Evolutionary conservation across 2,888 invertebrate species (phyloP).

Genomic region (Himalopsyche anomala): DNA sequence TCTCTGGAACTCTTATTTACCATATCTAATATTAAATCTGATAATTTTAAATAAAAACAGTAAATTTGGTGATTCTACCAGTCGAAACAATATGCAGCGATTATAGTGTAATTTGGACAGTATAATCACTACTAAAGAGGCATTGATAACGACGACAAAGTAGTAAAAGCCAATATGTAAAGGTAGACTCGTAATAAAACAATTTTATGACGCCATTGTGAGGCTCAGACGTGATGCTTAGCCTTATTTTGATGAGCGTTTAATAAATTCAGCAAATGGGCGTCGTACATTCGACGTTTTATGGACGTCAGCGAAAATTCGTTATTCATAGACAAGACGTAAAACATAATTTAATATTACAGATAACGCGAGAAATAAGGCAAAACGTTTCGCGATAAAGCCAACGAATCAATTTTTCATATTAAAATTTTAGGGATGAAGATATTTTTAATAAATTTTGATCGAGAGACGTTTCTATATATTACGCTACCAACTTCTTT

Average conservation of each 20-base stretch:
- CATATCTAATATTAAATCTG: too few relatives aligned
- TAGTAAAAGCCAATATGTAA: slow-evolving; percentile 11
- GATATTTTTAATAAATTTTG: too few relatives aligned
- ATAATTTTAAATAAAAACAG: too few relatives aligned
- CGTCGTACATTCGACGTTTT: background rate
- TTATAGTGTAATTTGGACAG: background rate
- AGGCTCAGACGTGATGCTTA: background rate
- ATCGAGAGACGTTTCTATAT: too few relatives aligned
- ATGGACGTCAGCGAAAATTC: background rate
- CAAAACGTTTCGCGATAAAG: too few relatives aligned
- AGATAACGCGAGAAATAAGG: too few relatives aligned
- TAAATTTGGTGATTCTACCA: too few relatives aligned
- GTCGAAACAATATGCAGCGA: background rate
- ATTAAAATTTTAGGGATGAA: too few relatives aligned
- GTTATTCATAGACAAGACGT: slow-evolving; percentile 5
- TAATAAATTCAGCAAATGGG: slow-evolving; percentile 21
- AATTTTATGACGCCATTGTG: slow-evolving; percentile 6
- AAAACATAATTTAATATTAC: background rate
- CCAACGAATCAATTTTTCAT: too few relatives aligned
- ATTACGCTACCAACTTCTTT: too few relatives aligned
- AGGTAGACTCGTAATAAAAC: slow-evolving; percentile 27
- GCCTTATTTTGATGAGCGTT: slow-evolving; percentile 22
- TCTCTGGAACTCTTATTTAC: too few relatives aligned
- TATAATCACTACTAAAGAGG: background rate
- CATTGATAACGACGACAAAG: slow-evolving; percentile 8